Conservation (phyloP, 2,888 invertebrate species). For the Ramazzottius varieornatus region DNA sequence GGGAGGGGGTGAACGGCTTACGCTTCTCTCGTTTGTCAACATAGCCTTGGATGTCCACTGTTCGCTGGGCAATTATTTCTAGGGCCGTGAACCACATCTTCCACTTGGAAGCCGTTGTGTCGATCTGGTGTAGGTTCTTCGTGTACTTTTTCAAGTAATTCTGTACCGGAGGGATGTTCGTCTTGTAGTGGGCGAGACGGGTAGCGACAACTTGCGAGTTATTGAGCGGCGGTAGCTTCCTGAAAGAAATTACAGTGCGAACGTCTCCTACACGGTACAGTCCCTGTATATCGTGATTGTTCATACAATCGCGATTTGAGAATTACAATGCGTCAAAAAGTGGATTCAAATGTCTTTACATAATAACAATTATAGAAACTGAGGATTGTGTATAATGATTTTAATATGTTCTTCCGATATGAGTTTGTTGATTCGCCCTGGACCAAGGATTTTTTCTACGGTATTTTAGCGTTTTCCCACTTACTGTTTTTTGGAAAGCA, state of each 20-base stretch:
- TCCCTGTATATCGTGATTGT: neutral
- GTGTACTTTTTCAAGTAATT: neutral
- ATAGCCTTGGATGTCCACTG: neutral
- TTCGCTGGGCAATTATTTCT: neutral
- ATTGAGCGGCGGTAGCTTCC: neutral
- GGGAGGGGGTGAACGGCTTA: neutral
- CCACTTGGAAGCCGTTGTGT: neutral
- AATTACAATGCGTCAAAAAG: no score
- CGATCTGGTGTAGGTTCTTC: neutral
- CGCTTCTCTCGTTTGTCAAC: neutral
- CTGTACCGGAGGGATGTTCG: neutral
- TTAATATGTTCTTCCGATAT: no score
- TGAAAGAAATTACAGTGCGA: neutral
- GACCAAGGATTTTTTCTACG: neutral
- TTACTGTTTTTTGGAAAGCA: neutral
- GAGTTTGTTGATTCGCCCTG: no score
- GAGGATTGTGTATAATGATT: no score
- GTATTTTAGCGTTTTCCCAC: neutral
- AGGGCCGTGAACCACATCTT: neutral
- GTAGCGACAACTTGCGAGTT: neutral
- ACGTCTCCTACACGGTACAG: neutral
- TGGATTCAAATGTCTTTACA: no score
- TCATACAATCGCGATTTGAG: neutral
- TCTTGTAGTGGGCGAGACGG: neutral
- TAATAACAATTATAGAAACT: no score